Percentiles rank a stretch among this genome's conserved stretches.
Evolutionary conservation across 2,797 vertebrate species (phyloP).

Genomic region (Oreochromis grahami): DNA sequence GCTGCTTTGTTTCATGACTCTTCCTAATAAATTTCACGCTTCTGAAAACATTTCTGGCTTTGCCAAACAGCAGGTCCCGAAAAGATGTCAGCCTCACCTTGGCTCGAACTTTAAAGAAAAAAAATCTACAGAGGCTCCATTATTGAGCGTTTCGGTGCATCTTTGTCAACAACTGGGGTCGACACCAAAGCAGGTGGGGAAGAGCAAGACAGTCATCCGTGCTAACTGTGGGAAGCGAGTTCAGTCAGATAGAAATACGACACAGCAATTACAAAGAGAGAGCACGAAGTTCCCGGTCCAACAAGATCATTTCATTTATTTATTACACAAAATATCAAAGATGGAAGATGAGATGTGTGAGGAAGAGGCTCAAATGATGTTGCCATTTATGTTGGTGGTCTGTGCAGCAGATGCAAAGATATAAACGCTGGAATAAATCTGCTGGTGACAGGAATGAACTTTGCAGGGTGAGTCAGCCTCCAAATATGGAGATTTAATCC

Average conservation of each 20-base stretch:
- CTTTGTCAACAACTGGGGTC: not conserved
- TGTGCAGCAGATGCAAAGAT: not conserved
- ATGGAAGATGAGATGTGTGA: not conserved
- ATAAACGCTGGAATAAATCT: not conserved
- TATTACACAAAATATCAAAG: not conserved
- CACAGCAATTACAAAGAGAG: slow-evolving; percentile 2
- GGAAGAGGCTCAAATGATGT: not conserved
- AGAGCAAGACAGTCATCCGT: not conserved
- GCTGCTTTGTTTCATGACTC: not conserved
- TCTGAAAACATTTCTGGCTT: not conserved
- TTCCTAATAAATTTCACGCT: not conserved
- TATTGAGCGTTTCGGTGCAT: not conserved
- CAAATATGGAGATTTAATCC: not conserved
- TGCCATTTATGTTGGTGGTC: not conserved
- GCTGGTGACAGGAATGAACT: not conserved
- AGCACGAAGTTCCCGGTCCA: not conserved
- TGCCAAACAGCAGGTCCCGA: not conserved
- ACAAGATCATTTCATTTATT: not conserved
- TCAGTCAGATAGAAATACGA: not conserved
- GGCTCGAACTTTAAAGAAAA: not conserved
- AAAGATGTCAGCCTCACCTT: not conserved
- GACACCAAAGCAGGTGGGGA: not conserved
- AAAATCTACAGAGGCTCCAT: not conserved
- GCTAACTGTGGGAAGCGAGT: not conserved
- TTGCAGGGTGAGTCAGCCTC: not conserved